A percentile compares a stretch with the other conserved stretches of the same genome.
Conservation (phyloP, 2,113 vertebrate species). For the Brienomyrus longianalis region DNA sequence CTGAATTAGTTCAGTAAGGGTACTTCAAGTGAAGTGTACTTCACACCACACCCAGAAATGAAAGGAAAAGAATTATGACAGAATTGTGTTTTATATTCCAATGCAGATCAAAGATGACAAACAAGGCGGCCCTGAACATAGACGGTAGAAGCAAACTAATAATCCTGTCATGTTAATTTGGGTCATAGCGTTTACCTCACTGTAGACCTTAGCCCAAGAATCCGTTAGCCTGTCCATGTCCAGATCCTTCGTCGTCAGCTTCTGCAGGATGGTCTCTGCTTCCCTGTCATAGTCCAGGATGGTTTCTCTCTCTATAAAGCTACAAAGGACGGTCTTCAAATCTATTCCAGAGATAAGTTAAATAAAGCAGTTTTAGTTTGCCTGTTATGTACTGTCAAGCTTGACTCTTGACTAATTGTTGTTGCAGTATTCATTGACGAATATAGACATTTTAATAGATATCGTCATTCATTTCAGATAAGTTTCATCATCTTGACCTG, state of each 20-base stretch:
- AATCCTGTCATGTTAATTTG: background rate
- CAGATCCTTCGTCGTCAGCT: constrained; percentile 66
- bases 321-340: constrained; percentile 69
- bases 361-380: background rate
- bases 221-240: constrained; percentile 73
- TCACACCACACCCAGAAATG: background rate
- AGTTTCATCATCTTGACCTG: background rate
- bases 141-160: background rate
- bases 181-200: constrained; percentile 64
- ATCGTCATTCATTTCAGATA: background rate
- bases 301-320: constrained; percentile 76
- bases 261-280: constrained; percentile 76
- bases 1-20: background rate
- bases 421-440: background rate
- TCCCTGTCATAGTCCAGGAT: constrained; percentile 74
- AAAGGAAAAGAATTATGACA: background rate
- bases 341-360: constrained; percentile 54
- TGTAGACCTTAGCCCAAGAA: constrained; percentile 79
- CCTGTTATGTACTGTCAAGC: background rate
- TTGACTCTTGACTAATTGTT: background rate
- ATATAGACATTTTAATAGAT: background rate
- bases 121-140: background rate
- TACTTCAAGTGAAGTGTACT: no score
- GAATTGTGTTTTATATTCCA: background rate
- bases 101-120: background rate